Base-by-base conservation (phyloP, 2,888 invertebrate species). In the Orchesellides sinensis region DNA sequence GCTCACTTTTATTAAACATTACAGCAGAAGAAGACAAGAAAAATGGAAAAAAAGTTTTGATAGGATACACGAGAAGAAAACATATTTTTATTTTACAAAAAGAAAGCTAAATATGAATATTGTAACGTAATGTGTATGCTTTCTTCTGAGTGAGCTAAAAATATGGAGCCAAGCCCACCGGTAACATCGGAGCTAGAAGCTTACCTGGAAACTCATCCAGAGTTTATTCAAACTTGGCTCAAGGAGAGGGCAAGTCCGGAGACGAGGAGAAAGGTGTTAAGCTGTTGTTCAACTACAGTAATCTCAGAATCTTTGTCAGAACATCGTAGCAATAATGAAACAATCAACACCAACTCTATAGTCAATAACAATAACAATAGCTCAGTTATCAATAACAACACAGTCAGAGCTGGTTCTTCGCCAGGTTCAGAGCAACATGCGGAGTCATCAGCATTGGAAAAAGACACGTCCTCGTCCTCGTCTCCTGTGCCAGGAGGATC, bases 201-300 rank as follows among this genome's bases (percentile, higher is more conserved):
- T 45, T 88, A 88, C 63, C 79, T 93, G 84, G 93, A 93, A 88
- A 91, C 92, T 72, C 94, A 95, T 89, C 93, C 94, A 1, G 93
- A 66, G 92, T 95, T 88, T 65, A 84, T 89, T 10, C 95, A 96
- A 89, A 92, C 92, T 89, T 96, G 95, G 94, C 91, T 96, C 86
- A 92, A 92, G 74, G 95, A 96, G 87, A 94, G 94, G 89, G 96
- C 96, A 8, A 92, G 93, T 79, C 91, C 92, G 1, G 94, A 94
- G 86, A 92, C 94, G 85, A 91, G 93, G 85, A 91, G 77, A 19
- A 81, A 83, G 40, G 86, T 84, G 14, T 69, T 85, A 27, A 70
- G 74, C 59, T 45, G 81, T 59, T 84, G 82, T 68, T 78, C 84
- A 23, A 69, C 83, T 0, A 23, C 52, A 2, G 78, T 66, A 32